A percentile compares a stretch with the other conserved stretches of the same genome.
phyloP scores from a whole-genome alignment of 2,888 invertebrate species.

The Acleris holmiana region DNA sequence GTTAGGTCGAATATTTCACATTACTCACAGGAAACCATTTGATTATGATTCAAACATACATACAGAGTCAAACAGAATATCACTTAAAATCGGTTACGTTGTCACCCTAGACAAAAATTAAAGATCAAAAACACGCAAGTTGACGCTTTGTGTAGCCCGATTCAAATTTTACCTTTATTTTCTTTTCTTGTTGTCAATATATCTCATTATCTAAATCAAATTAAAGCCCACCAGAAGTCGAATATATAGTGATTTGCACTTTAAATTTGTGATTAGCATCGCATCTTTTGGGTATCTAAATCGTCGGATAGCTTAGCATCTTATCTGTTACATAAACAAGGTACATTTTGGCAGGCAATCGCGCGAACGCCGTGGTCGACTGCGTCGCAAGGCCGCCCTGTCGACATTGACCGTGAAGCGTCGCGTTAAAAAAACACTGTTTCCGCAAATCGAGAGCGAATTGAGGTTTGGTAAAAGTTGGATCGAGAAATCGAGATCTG shows the following conservation, averaged over 20 bases:
- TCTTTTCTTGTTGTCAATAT: too few relatives aligned
- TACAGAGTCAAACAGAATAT: too few relatives aligned
- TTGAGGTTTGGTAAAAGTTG: constrained; percentile 34
- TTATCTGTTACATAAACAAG: constrained; percentile 67
- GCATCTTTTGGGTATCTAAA: not conserved
- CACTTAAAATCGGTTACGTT: too few relatives aligned
- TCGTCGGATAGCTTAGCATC: constrained; percentile 64
- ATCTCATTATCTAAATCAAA: too few relatives aligned
- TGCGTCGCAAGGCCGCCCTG: constrained; percentile 72
- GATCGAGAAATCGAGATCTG: constrained; percentile 1
- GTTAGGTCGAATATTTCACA: not conserved
- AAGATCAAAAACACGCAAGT: too few relatives aligned
- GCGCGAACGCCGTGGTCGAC: constrained; percentile 66
- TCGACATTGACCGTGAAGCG: constrained; percentile 82
- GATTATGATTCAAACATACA: not conserved
- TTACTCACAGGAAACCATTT: not conserved
- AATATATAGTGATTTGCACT: not conserved
- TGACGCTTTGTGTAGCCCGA: too few relatives aligned
- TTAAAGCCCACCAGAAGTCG: not conserved
- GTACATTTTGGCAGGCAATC: constrained; percentile 63
- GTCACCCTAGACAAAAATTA: too few relatives aligned
- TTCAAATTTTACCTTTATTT: too few relatives aligned
- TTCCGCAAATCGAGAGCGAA: constrained; percentile 74
- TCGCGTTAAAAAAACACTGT: constrained; percentile 69
- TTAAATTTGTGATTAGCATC: not conserved